These are phyloP conservation scores for Tortricodes alternella DNA, from an alignment of 2,888 invertebrate species.

Conservation along the genomic window DNA sequence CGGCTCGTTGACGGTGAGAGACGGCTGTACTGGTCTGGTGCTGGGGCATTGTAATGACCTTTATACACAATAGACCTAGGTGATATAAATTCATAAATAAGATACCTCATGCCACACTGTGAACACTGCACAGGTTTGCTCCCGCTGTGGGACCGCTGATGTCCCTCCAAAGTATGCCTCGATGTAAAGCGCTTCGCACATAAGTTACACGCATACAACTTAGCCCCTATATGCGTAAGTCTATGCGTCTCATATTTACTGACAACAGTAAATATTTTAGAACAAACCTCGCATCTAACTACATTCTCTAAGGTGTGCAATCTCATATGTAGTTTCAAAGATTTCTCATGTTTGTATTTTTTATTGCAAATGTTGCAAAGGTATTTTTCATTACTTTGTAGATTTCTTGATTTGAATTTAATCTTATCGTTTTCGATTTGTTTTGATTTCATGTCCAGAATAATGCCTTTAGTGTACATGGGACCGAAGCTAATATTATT, in stretches of 20 bases:
- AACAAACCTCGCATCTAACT: conserved; percentile 30
- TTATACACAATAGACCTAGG: too few species aligned
- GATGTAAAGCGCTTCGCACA: conserved; percentile 56
- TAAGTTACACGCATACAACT: conserved; percentile 50
- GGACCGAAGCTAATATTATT: neutral
- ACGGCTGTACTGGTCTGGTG: too few species aligned
- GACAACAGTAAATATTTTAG: conserved; percentile 31
- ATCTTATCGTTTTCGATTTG: neutral
- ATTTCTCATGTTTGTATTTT: conserved; percentile 28
- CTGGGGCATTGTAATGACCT: too few species aligned
- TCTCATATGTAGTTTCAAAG: conserved; percentile 27
- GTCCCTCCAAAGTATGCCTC: conserved; percentile 53
- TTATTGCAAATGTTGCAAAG: conserved; percentile 4
- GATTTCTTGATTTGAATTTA: too few species aligned
- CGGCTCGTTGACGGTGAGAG: too few species aligned
- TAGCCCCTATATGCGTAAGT: conserved; percentile 56
- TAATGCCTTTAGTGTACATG: neutral
- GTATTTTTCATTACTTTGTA: neutral
- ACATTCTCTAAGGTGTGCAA: conserved; percentile 22
- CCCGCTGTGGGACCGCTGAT: conserved; percentile 47
- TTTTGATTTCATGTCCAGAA: neutral
- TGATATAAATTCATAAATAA: too few species aligned
- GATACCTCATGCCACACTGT: conserved; percentile 35
- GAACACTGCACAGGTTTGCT: conserved; percentile 34
- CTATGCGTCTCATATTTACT: conserved; percentile 53